Base-by-base conservation (phyloP, 2,113 vertebrate genomes). In the Lucifuga dentata region DNA sequence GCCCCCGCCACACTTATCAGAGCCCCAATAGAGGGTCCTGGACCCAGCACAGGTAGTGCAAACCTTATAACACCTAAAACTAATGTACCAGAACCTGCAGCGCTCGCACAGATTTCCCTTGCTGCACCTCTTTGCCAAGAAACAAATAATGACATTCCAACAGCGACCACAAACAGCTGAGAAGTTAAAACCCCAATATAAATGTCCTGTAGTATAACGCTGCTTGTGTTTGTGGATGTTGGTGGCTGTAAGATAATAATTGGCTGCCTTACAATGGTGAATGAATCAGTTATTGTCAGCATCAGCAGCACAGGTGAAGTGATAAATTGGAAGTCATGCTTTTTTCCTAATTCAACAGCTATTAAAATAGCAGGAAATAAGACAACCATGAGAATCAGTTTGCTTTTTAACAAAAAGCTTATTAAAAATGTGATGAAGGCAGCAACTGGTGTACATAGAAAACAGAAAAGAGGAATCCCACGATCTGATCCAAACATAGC, bases 21-120 rank as follows among this genome's bases (percentile, higher is more conserved):
- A 66, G 35, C 66, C 19, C 66, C 78, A 9, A 71, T 29, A 5
- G 55, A n/a, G 1, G 61, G 48, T 26, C 71, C 71, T 8, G 78
- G 60, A 16, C 66, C 53, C 20, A 66, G 35, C 21, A 38, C n/a
- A 29, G 29, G 35, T 13, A 48, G 48, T 32, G 23, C 29, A 1
- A 8, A n/a, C 20, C 40, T 5, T 35, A 75, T 16, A 2, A 6
- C 7, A 16, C 24, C 5, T 19, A 76, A 19, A 23, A 76, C 41
- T 32, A 26, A 29, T 24, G 3, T 1, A 13, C 62, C 62, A 19
- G 11, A 44, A 40, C 2, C 20, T 35, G 29, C 41, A 29, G 61
- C 33, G 26, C 4, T 5, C 1, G 2, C 26, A 43, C 35, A 38
- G 11, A 44, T 50, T 19, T 23, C 21, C n/a, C 0, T 11, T 38